phyloP scores from a whole-genome alignment of 64 coral and sea anemone species.

The Montipora sp. region DNA sequence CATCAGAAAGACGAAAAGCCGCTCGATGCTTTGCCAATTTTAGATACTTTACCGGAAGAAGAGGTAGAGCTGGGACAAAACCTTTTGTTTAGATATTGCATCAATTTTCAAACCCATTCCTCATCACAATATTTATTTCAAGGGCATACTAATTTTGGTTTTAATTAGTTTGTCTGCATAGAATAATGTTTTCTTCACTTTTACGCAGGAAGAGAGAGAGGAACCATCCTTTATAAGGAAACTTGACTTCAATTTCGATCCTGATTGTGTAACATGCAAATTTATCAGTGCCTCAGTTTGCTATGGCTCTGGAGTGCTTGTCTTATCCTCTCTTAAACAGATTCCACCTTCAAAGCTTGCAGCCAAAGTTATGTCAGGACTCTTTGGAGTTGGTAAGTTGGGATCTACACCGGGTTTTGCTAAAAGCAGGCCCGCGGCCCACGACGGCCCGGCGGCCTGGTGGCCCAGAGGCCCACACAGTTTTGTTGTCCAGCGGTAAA shows the following conservation, averaged over 20 bases:
- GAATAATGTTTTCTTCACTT: neutral
- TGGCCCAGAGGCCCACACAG: too few relatives aligned
- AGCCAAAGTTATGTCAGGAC: slow-evolving; percentile 71
- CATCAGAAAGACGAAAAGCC: neutral
- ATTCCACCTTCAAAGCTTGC: slow-evolving; percentile 72
- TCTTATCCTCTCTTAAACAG: slow-evolving; percentile 59
- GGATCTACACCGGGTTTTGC: too few relatives aligned
- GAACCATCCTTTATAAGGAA: slow-evolving; percentile 34
- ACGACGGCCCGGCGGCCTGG: too few relatives aligned
- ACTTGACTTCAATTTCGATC: slow-evolving; percentile 72
- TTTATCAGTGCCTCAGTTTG: slow-evolving; percentile 70
- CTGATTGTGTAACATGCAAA: slow-evolving; percentile 82
- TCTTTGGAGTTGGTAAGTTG: slow-evolving; percentile 84
- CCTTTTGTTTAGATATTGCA: too few relatives aligned
- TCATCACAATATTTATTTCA: too few relatives aligned
- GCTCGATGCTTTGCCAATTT: neutral
- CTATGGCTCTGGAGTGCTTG: slow-evolving; percentile 81
- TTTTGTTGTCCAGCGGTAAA: too few relatives aligned
- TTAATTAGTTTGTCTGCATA: too few relatives aligned
- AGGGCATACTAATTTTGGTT: too few relatives aligned
- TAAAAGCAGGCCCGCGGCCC: too few relatives aligned
- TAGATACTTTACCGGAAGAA: neutral
- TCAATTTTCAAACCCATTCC: too few relatives aligned
- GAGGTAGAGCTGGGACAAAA: neutral
- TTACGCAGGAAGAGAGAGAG: slow-evolving; percentile 52